phyloP scores from a whole-genome alignment of 2,888 invertebrate species.

The Nemurella pictetii region DNA sequence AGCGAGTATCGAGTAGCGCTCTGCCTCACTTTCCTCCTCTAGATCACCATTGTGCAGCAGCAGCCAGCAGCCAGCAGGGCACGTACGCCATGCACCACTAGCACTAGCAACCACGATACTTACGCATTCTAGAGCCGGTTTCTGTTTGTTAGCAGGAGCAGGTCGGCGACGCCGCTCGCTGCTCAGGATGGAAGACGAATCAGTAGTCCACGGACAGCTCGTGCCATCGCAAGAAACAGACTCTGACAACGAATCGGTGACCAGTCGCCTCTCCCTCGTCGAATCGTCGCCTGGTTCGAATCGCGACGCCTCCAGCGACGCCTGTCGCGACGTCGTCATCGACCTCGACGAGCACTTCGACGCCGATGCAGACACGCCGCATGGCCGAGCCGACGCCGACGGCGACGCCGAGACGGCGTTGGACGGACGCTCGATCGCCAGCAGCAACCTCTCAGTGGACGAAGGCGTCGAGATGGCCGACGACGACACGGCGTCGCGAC shows the following conservation, averaged over 20 bases:
- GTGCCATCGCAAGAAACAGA: not conserved
- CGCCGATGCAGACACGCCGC: not conserved
- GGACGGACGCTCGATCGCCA: too few relatives aligned
- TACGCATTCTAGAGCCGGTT: too few relatives aligned
- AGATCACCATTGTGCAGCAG: too few relatives aligned
- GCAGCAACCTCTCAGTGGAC: too few relatives aligned
- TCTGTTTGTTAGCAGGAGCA: not conserved
- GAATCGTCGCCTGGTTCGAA: not conserved
- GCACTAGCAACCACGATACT: too few relatives aligned
- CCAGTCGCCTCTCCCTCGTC: not conserved
- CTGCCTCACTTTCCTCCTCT: too few relatives aligned
- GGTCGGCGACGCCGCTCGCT: not conserved
- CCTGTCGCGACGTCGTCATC: not conserved
- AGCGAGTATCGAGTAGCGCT: too few relatives aligned
- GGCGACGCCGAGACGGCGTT: too few relatives aligned
- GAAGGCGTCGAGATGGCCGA: too few relatives aligned
- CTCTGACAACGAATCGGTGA: not conserved
- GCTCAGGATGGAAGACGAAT: slow-evolving; percentile 5
- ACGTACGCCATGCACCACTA: too few relatives aligned
- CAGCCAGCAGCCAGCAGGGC: too few relatives aligned
- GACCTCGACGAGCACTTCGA: not conserved
- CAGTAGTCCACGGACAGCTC: slow-evolving; percentile 1
- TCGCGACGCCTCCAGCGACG: not conserved
- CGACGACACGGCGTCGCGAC: not conserved
- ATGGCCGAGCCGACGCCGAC: not conserved